phyloP scores from a whole-genome alignment of 2,113 vertebrate species.

The Callaeas wilsoni region DNA sequence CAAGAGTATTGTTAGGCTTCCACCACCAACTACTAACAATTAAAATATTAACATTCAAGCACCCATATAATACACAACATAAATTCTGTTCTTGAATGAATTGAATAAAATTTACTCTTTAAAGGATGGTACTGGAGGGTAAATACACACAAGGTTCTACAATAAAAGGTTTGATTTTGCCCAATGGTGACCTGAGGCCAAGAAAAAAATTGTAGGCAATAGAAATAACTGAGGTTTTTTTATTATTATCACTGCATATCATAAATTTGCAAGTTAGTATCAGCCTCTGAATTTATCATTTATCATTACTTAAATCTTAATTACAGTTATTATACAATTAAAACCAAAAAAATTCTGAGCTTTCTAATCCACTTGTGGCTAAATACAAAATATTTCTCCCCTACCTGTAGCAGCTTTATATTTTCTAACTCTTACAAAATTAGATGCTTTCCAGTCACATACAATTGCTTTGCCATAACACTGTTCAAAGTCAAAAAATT shows the following conservation, averaged over 20 bases:
- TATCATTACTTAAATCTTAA: neutral
- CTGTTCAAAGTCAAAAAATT: neutral
- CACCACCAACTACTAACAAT: neutral
- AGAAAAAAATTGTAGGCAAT: neutral
- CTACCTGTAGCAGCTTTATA: neutral
- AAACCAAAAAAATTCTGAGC: neutral
- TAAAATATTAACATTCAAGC: neutral
- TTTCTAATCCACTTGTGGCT: neutral
- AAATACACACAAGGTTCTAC: neutral
- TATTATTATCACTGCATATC: neutral
- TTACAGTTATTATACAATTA: neutral
- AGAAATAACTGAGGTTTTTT: neutral
- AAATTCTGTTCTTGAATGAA: neutral
- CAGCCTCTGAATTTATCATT: neutral
- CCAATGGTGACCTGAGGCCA: neutral
- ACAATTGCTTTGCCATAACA: neutral
- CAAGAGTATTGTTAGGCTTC: neutral
- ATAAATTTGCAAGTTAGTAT: neutral
- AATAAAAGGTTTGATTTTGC: neutral
- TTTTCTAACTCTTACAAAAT: neutral
- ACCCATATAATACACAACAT: neutral
- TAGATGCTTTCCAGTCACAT: neutral
- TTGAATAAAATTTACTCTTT: neutral
- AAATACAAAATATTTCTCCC: neutral
- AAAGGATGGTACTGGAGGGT: rapidly evolving